Evolutionary conservation across 2,888 invertebrate species (phyloP), one percentile per base, ranked within the genome.

Genomic region (Oconnorella tubifera): DNA sequence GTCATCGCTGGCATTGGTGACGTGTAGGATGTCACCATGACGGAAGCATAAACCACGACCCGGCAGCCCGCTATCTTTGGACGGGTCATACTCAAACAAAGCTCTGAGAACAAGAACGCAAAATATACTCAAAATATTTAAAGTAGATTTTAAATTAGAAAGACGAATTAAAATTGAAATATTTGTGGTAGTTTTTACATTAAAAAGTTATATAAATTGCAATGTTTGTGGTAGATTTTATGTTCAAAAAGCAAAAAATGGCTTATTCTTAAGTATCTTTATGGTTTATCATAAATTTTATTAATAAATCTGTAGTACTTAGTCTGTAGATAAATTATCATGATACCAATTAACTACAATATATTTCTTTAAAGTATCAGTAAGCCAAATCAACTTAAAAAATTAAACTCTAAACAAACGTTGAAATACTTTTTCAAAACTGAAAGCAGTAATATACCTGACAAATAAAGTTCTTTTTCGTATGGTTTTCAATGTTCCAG

Each of bases 1-100:
- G 83, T 99, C 98, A 82, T 99, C 99, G 66, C 94, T 92, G 67
- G 98, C 97, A 82, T 99, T 99, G 71, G 95, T 96, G 68, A 99
- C 97, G 83, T 99, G 98, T 69, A 99, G 85, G 73, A 99, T 96
- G 82, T 99, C 98, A 56, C 99, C 99, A 81, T 96, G 97, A 77
- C 90, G 89, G 85, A 99, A 99, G 33, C 93, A 90, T 77, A 99
- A 86, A 62, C 96, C 96, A 76, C 94, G 88, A 73, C 94, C 93
- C 3, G 99, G 99, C 77, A 98, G 84, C 3, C 97, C 97, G 79
- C 97, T 96, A 83, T 99, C 99, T 81, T 91, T 90, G 78, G 90
- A 88, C n/a, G 98, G 98, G 83, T 99, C 98, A 82, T 98, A 98
- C 84, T 99, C 97, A 84, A 99, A 99, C 73, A 98, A 85, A 33